Evolutionary conservation across 2,888 invertebrate genomes (phyloP).

Genomic region (Drosophila barbarae): DNA sequence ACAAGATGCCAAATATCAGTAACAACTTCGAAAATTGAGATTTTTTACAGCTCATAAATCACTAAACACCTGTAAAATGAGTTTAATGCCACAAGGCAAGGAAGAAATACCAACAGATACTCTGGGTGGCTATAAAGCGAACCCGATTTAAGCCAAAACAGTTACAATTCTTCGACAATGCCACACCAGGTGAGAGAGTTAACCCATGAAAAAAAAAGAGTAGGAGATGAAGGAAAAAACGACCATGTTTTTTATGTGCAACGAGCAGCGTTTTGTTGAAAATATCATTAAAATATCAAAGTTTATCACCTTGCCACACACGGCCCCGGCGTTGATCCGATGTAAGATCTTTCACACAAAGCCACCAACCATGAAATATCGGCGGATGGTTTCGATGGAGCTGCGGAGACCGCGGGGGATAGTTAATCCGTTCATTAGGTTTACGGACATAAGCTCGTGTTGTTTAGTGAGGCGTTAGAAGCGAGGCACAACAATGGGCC

Average conservation of each 20-base stretch:
- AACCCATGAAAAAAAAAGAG: not conserved
- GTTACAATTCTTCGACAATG: conserved; percentile 53
- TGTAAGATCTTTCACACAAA: conserved; percentile 42
- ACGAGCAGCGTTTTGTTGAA: conserved; percentile 76
- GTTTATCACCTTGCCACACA: conserved; percentile 73
- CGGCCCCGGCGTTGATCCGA: conserved; percentile 42
- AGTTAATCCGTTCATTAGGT: conserved; percentile 77
- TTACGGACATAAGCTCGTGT: conserved; percentile 70
- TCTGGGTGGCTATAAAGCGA: conserved; percentile 53
- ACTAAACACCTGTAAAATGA: conserved; percentile 64
- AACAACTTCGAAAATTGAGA: conserved; percentile 44
- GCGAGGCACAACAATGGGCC: conserved; percentile 53
- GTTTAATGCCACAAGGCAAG: conserved; percentile 52
- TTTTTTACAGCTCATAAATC: conserved; percentile 73
- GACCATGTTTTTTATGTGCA: conserved; percentile 65
- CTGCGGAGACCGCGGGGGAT: conserved; percentile 45
- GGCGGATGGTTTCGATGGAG: conserved; percentile 6
- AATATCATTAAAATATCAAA: conserved; percentile 76
- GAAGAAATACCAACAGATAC: conserved; percentile 37
- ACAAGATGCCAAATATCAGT: conserved; percentile 18
- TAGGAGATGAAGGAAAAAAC: conserved; percentile 3
- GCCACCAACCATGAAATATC: conserved; percentile 24
- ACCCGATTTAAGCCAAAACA: conserved; percentile 70
- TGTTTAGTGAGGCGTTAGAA: conserved; percentile 71
- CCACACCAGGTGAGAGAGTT: conserved; percentile 32